Conservation (phyloP, 1,140 invertebrate species). For the Drosophila equinoxialis region DNA sequence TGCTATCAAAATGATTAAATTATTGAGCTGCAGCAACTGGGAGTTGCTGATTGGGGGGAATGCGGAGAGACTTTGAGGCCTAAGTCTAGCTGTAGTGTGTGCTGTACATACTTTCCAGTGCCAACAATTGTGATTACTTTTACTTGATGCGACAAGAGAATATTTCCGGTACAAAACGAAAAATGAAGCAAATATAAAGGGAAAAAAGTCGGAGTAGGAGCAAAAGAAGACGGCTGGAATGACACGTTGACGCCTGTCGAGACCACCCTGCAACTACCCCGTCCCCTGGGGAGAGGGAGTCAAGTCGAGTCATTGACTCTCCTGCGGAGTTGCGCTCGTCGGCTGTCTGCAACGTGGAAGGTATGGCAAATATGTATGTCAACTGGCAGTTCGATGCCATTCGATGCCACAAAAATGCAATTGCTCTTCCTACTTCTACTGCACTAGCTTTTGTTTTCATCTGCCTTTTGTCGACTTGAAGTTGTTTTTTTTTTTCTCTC, state of each 20-base stretch:
- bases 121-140: slow-evolving; percentile 20
- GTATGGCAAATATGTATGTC: slow-evolving; percentile 74
- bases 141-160: slow-evolving; percentile 53
- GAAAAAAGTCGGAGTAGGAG: neutral
- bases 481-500: slow-evolving; percentile 16
- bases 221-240: slow-evolving; percentile 52
- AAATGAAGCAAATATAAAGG: slow-evolving; percentile 1
- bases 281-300: neutral
- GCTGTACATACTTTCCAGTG: neutral
- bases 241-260: slow-evolving; percentile 58
- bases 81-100: slow-evolving; percentile 13
- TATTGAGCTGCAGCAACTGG: slow-evolving; percentile 32
- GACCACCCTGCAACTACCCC: neutral
- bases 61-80: slow-evolving; percentile 12
- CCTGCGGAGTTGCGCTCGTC: slow-evolving; percentile 37
- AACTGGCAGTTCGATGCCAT: slow-evolving; percentile 68
- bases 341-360: slow-evolving; percentile 3
- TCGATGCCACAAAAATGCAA: slow-evolving; percentile 59
- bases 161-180: slow-evolving; percentile 69
- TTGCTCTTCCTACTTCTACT: slow-evolving; percentile 33
- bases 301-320: slow-evolving; percentile 60
- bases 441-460: slow-evolving; percentile 28
- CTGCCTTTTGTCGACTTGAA: slow-evolving; percentile 17
- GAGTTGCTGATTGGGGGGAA: neutral
- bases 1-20: slow-evolving; percentile 70